phyloP scores from a whole-genome alignment of 2,797 vertebrate genomes.

The Myotis planiceps region DNA sequence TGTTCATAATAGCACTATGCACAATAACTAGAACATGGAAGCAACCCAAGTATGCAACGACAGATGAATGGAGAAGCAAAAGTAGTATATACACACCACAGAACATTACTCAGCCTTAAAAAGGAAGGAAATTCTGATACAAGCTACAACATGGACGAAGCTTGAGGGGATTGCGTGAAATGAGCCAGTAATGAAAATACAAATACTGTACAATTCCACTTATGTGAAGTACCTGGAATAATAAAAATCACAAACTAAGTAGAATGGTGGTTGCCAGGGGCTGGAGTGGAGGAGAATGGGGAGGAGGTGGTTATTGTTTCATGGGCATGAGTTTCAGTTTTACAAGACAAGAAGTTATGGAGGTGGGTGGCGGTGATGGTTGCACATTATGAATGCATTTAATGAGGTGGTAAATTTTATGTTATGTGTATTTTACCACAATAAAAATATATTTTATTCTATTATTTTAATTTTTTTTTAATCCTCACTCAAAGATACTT shows the following conservation, averaged over 20 bases:
- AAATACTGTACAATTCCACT: not conserved
- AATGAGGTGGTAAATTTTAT: not conserved
- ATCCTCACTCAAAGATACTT: not conserved
- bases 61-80: not conserved
- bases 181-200: not conserved
- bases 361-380: rapidly evolving
- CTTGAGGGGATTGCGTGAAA: not conserved
- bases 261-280: not conserved
- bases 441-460: not conserved
- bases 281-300: not conserved
- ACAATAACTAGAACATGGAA: not conserved
- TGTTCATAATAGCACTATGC: not conserved
- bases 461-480: not conserved
- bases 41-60: not conserved
- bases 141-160: not conserved
- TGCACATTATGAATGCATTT: not conserved
- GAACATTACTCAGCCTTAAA: not conserved
- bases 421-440: not conserved
- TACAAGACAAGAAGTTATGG: not conserved
- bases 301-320: rapidly evolving
- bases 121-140: not conserved
- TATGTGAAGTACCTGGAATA: rapidly evolving
- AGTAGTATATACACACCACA: rapidly evolving
- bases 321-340: not conserved
- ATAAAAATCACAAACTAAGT: not conserved